A percentile compares a stretch with the other conserved stretches of the same genome.
phyloP scores from a whole-genome alignment of 2,113 vertebrate species.

The Nesospiza acunhae region DNA sequence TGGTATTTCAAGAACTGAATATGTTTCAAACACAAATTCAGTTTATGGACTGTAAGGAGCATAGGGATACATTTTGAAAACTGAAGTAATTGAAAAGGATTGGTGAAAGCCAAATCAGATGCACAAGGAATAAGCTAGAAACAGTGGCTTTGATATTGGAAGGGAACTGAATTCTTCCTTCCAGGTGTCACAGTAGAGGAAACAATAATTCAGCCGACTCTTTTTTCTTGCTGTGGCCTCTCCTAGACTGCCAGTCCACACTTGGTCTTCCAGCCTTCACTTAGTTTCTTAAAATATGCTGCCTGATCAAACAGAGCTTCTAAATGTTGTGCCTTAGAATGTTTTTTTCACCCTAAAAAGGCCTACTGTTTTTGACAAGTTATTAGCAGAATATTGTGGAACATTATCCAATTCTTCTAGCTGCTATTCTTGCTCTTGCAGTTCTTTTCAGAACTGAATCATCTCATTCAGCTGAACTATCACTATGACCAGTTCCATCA shows the following conservation, averaged over 20 bases:
- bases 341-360: neutral
- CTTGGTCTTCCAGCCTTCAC: neutral
- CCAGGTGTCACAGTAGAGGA: neutral
- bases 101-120: neutral
- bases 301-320: neutral
- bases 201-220: neutral
- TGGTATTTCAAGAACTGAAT: neutral
- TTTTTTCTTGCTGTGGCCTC: neutral
- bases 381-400: neutral
- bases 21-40: neutral
- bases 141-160: neutral
- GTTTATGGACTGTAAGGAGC: neutral
- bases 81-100: neutral
- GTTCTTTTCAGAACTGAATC: neutral
- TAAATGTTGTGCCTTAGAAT: neutral
- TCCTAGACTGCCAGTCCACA: neutral
- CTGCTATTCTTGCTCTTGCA: neutral
- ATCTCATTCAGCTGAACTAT: neutral
- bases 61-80: neutral
- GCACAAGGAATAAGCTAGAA: neutral
- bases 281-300: neutral
- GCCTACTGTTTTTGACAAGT: neutral
- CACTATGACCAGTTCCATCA: neutral
- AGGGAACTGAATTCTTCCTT: neutral
- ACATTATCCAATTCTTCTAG: neutral